A percentile compares a stretch with the other conserved stretches of the same genome.
These are phyloP conservation scores for Connochaetes taurinus DNA, from an alignment of 2,113 vertebrate genomes.

Conservation along the genomic window DNA sequence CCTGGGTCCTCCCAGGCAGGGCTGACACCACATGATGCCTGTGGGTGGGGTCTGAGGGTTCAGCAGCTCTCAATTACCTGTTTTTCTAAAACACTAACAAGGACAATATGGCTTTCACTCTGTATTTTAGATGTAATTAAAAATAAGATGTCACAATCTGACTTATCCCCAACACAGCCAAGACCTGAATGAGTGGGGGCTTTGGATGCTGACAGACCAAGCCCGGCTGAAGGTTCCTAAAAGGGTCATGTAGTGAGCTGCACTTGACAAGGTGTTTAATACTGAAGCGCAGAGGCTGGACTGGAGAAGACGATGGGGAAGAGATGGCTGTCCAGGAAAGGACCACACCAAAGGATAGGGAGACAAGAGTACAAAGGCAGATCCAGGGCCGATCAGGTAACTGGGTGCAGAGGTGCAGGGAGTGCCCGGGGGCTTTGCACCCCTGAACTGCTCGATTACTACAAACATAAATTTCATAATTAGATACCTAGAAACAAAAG, in stretches of 20 bases:
- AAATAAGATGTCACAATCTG: neutral
- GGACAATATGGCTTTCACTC: neutral
- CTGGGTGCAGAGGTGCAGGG: fast-evolving
- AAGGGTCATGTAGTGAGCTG: too few relatives aligned
- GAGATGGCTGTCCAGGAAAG: neutral
- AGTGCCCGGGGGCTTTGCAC: neutral
- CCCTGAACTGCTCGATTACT: neutral
- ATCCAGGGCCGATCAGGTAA: neutral
- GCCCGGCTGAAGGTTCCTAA: neutral
- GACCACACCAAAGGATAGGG: neutral
- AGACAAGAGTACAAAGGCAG: neutral
- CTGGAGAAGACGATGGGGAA: neutral
- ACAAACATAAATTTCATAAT: neutral
- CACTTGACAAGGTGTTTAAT: neutral
- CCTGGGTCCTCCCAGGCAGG: neutral
- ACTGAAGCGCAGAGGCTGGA: neutral
- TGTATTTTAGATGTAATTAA: neutral
- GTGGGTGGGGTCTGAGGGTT: neutral
- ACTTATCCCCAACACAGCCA: neutral
- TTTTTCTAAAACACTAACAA: neutral
- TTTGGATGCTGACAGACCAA: neutral
- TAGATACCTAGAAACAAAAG: neutral
- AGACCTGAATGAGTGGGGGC: neutral
- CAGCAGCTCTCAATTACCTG: neutral
- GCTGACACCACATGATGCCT: fast-evolving